phyloP scores from a whole-genome alignment of 2,888 invertebrate species.

The Coleophora deauratella region DNA sequence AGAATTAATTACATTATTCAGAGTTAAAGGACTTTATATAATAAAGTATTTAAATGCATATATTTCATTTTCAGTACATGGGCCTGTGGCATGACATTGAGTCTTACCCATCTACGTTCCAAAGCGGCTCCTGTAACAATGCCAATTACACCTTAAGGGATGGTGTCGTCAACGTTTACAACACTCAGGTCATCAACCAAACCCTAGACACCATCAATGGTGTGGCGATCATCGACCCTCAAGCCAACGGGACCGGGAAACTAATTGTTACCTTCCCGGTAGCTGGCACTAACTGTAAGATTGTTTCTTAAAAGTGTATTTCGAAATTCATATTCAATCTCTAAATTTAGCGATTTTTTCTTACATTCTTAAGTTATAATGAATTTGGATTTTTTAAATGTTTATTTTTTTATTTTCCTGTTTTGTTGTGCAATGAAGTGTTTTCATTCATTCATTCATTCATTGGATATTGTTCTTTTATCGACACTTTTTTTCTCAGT shows the following conservation, averaged over 20 bases:
- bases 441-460: too few species aligned
- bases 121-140: constrained; percentile 37
- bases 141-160: constrained; percentile 36
- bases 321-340: neutral
- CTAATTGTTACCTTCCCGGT: constrained; percentile 73
- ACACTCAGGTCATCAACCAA: constrained; percentile 23
- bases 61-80: constrained; percentile 6
- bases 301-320: neutral
- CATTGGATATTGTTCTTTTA: too few species aligned
- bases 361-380: neutral
- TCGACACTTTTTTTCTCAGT: too few species aligned
- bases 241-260: constrained; percentile 61
- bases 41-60: neutral
- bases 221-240: constrained; percentile 42
- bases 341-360: neutral
- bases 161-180: constrained; percentile 18
- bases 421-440: too few species aligned
- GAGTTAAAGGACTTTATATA: too few species aligned
- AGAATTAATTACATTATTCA: too few species aligned
- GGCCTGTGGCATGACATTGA: constrained; percentile 19
- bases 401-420: too few species aligned
- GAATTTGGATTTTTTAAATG: too few species aligned
- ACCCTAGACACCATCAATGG: constrained; percentile 65
- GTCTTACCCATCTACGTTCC: constrained; percentile 24
- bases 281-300: constrained; percentile 57